phyloP scores from a whole-genome alignment of 2,797 vertebrate genomes.

The Pseudopleuronectes americanus region DNA sequence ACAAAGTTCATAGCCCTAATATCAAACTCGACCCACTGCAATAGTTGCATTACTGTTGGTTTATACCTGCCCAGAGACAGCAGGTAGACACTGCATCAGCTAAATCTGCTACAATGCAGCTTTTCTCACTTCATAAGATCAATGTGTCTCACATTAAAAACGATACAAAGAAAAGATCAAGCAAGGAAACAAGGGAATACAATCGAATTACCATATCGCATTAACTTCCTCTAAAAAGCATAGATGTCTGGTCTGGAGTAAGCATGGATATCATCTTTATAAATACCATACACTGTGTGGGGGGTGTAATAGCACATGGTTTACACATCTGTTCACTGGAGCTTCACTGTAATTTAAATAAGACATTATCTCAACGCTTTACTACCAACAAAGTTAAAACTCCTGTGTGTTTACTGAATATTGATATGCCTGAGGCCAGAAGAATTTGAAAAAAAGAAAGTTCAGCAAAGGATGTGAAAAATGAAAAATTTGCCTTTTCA shows the following conservation, averaged over 20 bases:
- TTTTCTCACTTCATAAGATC: background rate
- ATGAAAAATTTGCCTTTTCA: conserved; percentile 3
- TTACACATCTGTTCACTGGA: background rate
- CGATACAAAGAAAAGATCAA: background rate
- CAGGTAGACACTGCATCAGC: background rate
- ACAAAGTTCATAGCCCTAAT: background rate
- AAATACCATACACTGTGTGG: too few species aligned
- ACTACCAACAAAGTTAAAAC: background rate
- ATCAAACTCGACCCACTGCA: background rate
- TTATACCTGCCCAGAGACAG: background rate
- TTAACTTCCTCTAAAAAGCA: background rate
- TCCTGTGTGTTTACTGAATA: conserved; percentile 2
- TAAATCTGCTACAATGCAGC: background rate
- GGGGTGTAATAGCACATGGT: too few species aligned
- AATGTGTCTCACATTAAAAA: background rate
- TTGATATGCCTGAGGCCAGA: conserved; percentile 2
- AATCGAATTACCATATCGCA: too few species aligned
- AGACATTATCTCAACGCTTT: background rate
- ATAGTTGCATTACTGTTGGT: background rate
- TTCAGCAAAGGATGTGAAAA: conserved; percentile 18
- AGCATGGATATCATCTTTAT: too few species aligned
- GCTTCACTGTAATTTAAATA: background rate
- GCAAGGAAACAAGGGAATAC: background rate
- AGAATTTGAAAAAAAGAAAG: background rate
- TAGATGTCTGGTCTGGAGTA: background rate